Conservation (phyloP, 2,797 vertebrate genomes). For the Caiman crocodilus region DNA sequence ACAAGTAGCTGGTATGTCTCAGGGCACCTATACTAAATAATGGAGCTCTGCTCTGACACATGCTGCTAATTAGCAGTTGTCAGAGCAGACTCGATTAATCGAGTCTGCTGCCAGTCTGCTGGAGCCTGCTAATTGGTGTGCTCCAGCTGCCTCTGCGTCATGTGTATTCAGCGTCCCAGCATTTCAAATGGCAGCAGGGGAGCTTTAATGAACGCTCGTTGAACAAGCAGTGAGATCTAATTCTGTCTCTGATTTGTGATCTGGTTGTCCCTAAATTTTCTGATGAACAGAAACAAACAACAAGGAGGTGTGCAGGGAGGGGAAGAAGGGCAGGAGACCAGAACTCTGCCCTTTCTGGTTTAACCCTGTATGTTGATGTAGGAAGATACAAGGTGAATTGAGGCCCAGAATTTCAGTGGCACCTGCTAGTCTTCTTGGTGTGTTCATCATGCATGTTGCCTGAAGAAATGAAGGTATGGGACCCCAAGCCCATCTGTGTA, state of each 20-base stretch:
- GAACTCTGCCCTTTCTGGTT: background rate
- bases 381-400: background rate
- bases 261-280: background rate
- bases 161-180: too few species aligned
- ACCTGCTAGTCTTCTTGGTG: background rate
- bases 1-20: accelerated
- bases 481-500: background rate
- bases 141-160: too few species aligned
- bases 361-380: background rate
- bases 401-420: background rate
- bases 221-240: accelerated
- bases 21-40: accelerated
- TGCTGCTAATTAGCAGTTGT: too few species aligned
- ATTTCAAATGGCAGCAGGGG: too few species aligned
- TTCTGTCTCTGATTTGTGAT: background rate
- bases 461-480: background rate
- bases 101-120: too few species aligned
- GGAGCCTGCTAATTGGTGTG: too few species aligned
- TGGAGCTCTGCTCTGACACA: too few species aligned
- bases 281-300: background rate
- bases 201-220: too few species aligned
- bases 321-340: too few species aligned
- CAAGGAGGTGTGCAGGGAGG: background rate
- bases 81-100: too few species aligned
- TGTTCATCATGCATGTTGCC: background rate